Evolutionary conservation across 2,113 vertebrate genomes (phyloP).

Genomic region (Etheostoma cragini): DNA sequence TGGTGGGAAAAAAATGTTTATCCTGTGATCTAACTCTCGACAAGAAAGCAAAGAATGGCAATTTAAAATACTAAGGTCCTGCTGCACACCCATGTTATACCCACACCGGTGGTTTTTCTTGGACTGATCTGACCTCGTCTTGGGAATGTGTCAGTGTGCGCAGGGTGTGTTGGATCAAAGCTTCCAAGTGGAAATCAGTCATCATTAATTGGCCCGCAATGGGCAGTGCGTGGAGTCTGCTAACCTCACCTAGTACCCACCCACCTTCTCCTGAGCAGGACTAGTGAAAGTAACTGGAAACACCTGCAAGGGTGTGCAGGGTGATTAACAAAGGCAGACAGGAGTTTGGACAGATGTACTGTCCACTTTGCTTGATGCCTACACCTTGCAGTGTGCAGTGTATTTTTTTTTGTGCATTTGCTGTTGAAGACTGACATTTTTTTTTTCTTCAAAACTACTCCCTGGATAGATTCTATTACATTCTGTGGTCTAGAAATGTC

Average conservation of each 20-base stretch:
- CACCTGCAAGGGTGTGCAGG: neutral
- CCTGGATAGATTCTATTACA: conserved; percentile 3
- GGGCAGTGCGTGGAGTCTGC: neutral
- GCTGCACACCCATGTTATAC: neutral
- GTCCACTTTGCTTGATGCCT: conserved; percentile 3
- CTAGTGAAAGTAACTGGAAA: conserved; percentile 1
- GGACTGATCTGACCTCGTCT: neutral
- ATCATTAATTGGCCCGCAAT: neutral
- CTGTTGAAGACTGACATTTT: conserved; percentile 10
- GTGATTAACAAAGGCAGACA: neutral
- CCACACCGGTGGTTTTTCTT: neutral
- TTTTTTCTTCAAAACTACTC: conserved; percentile 9
- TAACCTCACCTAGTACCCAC: neutral
- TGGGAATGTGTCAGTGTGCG: neutral
- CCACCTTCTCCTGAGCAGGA: neutral
- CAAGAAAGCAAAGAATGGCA: too few relatives aligned
- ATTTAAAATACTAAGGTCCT: too few relatives aligned
- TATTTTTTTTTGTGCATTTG: neutral
- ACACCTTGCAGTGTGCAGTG: neutral
- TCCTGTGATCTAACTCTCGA: too few relatives aligned
- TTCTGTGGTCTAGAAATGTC: conserved; percentile 19
- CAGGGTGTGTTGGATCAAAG: neutral
- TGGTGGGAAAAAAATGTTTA: too few relatives aligned
- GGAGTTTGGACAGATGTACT: neutral
- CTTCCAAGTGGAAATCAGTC: neutral